phyloP scores from a whole-genome alignment of 2,113 vertebrate genomes.

The Calidris pygmaea region DNA sequence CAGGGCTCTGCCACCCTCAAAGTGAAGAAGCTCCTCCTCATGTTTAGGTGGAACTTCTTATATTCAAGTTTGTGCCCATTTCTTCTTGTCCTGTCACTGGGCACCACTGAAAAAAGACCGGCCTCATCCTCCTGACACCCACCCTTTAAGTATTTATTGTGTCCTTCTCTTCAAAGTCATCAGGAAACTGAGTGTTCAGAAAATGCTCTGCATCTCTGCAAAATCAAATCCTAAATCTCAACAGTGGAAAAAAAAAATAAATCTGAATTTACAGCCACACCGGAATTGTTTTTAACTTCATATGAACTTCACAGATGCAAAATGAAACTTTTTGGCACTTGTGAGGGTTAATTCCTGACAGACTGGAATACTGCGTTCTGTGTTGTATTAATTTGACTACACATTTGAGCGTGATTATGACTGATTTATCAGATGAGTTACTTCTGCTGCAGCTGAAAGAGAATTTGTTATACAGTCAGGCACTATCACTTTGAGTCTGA shows the following conservation, averaged over 20 bases:
- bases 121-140: too few species aligned
- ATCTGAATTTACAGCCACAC: not conserved
- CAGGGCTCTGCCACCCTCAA: too few species aligned
- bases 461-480: not conserved
- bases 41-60: too few species aligned
- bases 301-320: not conserved
- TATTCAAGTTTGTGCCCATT: too few species aligned
- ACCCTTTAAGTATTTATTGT: rapidly evolving
- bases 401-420: not conserved
- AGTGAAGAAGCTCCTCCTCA: too few species aligned
- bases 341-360: not conserved
- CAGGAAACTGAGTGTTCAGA: not conserved
- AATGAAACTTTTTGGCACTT: not conserved
- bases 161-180: not conserved
- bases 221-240: not conserved
- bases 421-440: not conserved
- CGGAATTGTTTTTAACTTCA: not conserved
- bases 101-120: too few species aligned
- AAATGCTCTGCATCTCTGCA: not conserved
- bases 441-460: not conserved
- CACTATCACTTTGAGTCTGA: not conserved
- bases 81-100: too few species aligned
- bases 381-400: not conserved
- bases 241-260: not conserved
- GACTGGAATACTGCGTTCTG: not conserved